Conservation (phyloP, 1,140 invertebrate species). For the Ephestia elutella region DNA sequence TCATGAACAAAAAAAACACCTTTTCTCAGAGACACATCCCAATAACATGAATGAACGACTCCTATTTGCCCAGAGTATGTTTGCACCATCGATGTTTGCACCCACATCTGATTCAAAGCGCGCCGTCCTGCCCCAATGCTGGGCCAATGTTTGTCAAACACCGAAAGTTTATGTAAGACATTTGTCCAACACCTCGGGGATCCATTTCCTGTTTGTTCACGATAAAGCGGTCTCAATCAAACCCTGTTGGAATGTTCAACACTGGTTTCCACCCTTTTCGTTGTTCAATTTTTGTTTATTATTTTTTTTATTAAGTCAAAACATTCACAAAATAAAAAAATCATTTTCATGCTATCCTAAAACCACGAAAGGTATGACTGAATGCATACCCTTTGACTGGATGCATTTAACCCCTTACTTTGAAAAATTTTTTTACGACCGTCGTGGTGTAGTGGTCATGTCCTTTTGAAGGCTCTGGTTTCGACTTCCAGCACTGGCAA, state of each 20-base stretch:
- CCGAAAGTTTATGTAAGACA: conserved; percentile 26
- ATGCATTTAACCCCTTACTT: too few relatives aligned
- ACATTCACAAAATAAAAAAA: too few relatives aligned
- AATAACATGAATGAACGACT: conserved; percentile 23
- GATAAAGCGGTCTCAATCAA: conserved; percentile 55
- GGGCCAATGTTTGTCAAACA: conserved; percentile 36
- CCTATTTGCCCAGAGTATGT: conserved; percentile 28
- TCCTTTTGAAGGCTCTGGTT: too few relatives aligned
- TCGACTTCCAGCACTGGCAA: too few relatives aligned
- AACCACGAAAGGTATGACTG: too few relatives aligned
- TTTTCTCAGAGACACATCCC: not conserved
- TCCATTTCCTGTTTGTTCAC: conserved; percentile 51
- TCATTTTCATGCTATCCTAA: too few relatives aligned
- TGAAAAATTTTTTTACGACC: too few relatives aligned
- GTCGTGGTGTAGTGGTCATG: too few relatives aligned
- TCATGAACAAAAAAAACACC: not conserved
- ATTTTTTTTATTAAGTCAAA: too few relatives aligned
- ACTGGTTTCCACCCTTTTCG: not conserved
- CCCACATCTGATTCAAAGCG: conserved; percentile 33
- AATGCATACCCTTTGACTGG: too few relatives aligned
- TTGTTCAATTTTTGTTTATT: not conserved
- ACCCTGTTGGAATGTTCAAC: conserved; percentile 34
- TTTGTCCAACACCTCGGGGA: conserved; percentile 45
- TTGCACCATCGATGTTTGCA: conserved; percentile 35
- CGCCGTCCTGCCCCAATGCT: conserved; percentile 18